A percentile compares a stretch with the other conserved stretches of the same genome.
These are phyloP conservation scores for Chionodraco myersi DNA, from an alignment of 2,113 vertebrate species.

Conservation along the genomic window DNA sequence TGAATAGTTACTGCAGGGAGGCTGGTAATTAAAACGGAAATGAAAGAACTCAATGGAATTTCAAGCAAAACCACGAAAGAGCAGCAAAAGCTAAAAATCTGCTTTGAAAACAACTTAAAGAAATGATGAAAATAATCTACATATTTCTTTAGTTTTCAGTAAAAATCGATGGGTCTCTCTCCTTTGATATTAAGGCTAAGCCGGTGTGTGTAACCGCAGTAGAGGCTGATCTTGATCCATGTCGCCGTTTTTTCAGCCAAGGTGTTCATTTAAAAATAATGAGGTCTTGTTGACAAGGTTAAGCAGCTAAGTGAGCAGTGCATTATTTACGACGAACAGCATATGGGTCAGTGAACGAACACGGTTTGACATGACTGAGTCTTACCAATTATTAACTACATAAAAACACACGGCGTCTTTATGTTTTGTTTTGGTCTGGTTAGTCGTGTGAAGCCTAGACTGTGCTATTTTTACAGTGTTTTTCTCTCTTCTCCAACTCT, in stretches of 20 bases:
- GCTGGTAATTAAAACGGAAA: background rate
- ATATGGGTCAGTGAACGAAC: slow-evolving; percentile 32
- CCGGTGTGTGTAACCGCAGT: slow-evolving; percentile 20
- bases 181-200: background rate
- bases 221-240: background rate
- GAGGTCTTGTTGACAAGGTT: slow-evolving; percentile 46
- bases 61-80: background rate
- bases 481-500: background rate
- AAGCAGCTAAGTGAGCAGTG: slow-evolving; percentile 47
- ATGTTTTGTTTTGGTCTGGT: background rate
- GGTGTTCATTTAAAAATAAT: slow-evolving; percentile 65
- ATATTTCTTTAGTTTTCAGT: background rate
- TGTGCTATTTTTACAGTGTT: background rate
- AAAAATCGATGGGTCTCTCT: background rate
- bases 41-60: background rate
- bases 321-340: slow-evolving; percentile 59
- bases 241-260: slow-evolving; percentile 51
- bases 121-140: background rate
- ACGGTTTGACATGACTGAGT: background rate
- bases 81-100: background rate
- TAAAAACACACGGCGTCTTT: slow-evolving; percentile 9
- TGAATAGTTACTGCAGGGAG: background rate
- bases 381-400: background rate
- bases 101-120: background rate
- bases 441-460: slow-evolving; percentile 6